phyloP scores from a whole-genome alignment of 92 coral and sea anemone species.

The Metridium senile region DNA sequence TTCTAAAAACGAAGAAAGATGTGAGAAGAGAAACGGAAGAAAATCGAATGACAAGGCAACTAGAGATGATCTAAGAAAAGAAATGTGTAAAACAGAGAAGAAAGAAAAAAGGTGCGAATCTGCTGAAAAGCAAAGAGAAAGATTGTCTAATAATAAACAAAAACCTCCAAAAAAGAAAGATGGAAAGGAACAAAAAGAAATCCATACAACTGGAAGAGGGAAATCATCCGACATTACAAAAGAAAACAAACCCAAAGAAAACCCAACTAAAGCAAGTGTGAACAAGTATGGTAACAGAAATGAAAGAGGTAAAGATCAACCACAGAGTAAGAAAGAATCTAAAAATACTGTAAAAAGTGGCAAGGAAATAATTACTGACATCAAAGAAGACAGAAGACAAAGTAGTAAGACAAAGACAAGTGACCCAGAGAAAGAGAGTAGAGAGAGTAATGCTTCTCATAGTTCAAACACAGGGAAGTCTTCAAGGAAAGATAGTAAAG shows the following conservation, averaged over 20 bases:
- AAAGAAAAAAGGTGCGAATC: neutral
- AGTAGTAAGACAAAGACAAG: neutral
- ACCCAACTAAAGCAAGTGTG: neutral
- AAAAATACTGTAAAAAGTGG: neutral
- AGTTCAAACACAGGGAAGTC: too few species aligned
- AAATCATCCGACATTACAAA: neutral
- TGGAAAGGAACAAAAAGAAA: neutral
- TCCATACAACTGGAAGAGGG: neutral
- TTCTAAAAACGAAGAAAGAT: slow-evolving; percentile 1
- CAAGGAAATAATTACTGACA: neutral
- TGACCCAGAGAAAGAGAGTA: too few species aligned
- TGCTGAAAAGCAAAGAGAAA: neutral
- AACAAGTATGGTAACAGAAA: neutral
- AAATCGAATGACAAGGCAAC: neutral
- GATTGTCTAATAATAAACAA: neutral
- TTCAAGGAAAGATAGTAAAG: too few species aligned
- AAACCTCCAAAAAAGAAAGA: neutral
- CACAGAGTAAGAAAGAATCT: neutral
- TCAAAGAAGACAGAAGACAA: neutral
- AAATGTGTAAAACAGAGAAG: neutral
- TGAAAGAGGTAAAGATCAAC: neutral
- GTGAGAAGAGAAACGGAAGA: neutral
- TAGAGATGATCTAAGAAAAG: neutral
- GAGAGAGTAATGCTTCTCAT: too few species aligned
- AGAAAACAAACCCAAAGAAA: neutral